Evolutionary conservation across 1,140 invertebrate species (phyloP).

Genomic region (Megalopta genalis): DNA sequence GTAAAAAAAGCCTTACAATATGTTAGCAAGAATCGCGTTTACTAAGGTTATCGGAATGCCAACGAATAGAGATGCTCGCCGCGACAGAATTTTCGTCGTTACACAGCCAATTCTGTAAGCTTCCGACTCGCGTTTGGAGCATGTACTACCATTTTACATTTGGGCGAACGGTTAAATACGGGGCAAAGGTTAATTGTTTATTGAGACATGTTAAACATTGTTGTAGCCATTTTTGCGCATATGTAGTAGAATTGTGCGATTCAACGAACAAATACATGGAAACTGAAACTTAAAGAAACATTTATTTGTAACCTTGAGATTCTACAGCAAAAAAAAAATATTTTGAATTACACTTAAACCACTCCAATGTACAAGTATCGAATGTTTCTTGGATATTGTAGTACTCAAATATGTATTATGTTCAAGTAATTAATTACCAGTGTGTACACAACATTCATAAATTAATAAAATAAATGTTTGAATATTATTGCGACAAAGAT

Average conservation of each 20-base stretch:
- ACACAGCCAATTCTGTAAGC: background rate
- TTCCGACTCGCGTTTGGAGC: background rate
- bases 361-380: background rate
- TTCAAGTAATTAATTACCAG: too few relatives aligned
- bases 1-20: slow-evolving; percentile 24
- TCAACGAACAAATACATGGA: background rate
- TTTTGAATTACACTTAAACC: background rate
- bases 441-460: too few relatives aligned
- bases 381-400: background rate
- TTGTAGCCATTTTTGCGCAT: background rate
- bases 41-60: slow-evolving; percentile 18
- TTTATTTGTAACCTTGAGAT: background rate
- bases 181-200: slow-evolving; percentile 42
- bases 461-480: too few relatives aligned
- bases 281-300: too few relatives aligned
- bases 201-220: background rate
- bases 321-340: background rate
- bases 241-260: too few relatives aligned
- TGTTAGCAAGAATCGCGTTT: background rate
- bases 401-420: too few relatives aligned
- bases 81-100: background rate
- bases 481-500: too few relatives aligned
- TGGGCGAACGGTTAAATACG: background rate
- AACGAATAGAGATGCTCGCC: background rate
- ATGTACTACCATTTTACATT: background rate